Evolutionary conservation across 2,888 invertebrate genomes (phyloP), one percentile per base, ranked within the genome.

Genomic region (Carcina quercana): DNA sequence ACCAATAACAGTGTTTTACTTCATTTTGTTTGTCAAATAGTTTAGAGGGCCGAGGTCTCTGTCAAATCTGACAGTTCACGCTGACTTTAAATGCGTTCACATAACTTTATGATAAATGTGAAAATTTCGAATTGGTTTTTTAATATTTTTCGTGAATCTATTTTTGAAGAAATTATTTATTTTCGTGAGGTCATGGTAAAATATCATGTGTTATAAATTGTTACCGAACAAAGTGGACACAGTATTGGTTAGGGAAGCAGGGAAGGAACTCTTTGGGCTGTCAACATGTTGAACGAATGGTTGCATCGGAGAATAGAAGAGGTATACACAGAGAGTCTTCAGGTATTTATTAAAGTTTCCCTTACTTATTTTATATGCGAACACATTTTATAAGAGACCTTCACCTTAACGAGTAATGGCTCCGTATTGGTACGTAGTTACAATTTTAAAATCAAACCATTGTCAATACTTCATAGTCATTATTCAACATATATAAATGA

Each of bases 201-300:
- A 59, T 79, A 82, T 79, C 73, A 82, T 82, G 83, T 78, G 70
- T 67, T 64, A 46, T 72, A 72, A 79, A 72, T 68, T 73, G 49
- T 61, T 53, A 50, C 45, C 43, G 47, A 50, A 48, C 53, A 60
- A 42, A 53, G 57, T 54, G 50, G 52, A 55, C 50, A 44, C 53
- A 43, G 55, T 40, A 53, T 68, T 66, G 55, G 62, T 66, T 64
- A 66, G 65, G 59, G 59, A 65, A 47, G 54, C 46, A 55, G 50
- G 50, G 48, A 49, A 58, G 50, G 46, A 49, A 58, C 55, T 57
- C 42, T 43, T 54, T 48, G 64, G 54, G 61, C 59, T 61, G 54
- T 59, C 76, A 79, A 67, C 73, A 83, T 83, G 83, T 75, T 82
- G 72, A 75, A 69, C 82, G 83, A 71, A 83, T 83, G 83, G 71